Base-by-base conservation (phyloP, 2,888 invertebrate species). In the Dicranocentrus wangi region DNA sequence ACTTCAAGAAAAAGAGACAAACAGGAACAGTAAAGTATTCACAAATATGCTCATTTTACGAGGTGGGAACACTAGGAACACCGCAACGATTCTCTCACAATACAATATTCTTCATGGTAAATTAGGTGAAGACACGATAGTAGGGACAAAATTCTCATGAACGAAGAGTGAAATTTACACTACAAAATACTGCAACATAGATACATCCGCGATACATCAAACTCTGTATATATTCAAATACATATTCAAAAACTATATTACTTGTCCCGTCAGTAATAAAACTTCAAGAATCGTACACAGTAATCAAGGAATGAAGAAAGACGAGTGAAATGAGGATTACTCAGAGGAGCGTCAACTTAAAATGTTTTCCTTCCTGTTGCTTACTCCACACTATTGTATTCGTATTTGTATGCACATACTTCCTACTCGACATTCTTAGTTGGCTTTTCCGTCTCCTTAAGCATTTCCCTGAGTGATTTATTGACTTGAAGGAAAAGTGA, bases 381-480 rank as follows among this genome's bases (percentile, higher is more conserved):
- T 15, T 66, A 27, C n/a, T n/a, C 2, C 27, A 63, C 17, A n/a
- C n/a, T n/a, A n/a, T n/a, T n/a, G n/a, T n/a, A n/a, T n/a, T n/a
- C n/a, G n/a, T 65, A 8, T 32, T n/a, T 55, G 39, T 61, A 28
- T 43, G 65, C 5, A 27, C n/a, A n/a, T 55, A 55, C 5, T 7
- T 58, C 21, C 21, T 5, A 7, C 13, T 32, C 32, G 32, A 51
- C 17, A 55, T 17, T 17, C 39, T 63, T 61, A 51, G 39, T 51
- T 47, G 66, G 23, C 51, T 66, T 66, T n/a, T 32, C 23, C 47
- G 58, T 60, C 47, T 60, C 55, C 60, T 60, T 68, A 51, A 47
- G 58, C 53, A 61, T 70, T 25, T 23, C 51, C 60, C 51, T 32
- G 71, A 80, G 68, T 68, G 80, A 80, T 80, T 80, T 80, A 80